Evolutionary conservation across 1,140 invertebrate species (phyloP).

Genomic region (Gonatopus flavifemur): DNA sequence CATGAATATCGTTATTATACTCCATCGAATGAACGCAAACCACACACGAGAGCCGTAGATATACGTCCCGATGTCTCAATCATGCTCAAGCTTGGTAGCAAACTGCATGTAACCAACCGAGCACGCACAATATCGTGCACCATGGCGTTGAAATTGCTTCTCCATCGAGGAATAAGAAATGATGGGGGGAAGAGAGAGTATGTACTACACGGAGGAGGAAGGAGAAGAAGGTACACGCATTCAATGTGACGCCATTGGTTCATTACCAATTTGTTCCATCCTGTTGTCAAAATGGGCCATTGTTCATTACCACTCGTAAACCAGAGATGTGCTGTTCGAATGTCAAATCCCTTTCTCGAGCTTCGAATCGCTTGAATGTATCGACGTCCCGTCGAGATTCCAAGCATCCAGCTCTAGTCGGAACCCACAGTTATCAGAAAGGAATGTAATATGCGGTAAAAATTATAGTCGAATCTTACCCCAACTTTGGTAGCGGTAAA

Average conservation of each 20-base stretch:
- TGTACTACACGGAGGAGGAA: background rate
- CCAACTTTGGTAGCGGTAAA: too few relatives aligned
- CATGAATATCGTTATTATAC: slow-evolving; percentile 27
- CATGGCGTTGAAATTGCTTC: slow-evolving; percentile 21
- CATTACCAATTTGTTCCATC: slow-evolving; percentile 31
- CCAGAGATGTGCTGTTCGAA: too few relatives aligned
- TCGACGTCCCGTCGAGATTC: too few relatives aligned
- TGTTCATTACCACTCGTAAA: slow-evolving; percentile 10
- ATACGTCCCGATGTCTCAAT: slow-evolving; percentile 26
- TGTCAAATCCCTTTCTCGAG: background rate
- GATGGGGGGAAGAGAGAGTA: slow-evolving; percentile 3
- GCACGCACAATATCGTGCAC: slow-evolving; percentile 8
- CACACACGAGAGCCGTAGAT: background rate
- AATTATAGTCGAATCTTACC: too few relatives aligned
- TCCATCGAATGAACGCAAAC: slow-evolving; percentile 7
- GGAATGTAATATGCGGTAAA: too few relatives aligned
- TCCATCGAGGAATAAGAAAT: slow-evolving; percentile 12
- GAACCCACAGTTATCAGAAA: too few relatives aligned
- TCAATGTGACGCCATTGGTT: slow-evolving; percentile 13
- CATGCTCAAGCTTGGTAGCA: too few relatives aligned
- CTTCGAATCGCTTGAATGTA: too few relatives aligned
- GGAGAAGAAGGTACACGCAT: slow-evolving; percentile 11
- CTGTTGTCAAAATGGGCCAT: slow-evolving; percentile 28
- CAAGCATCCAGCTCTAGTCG: too few relatives aligned
- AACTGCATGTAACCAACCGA: too few relatives aligned